phyloP scores from a whole-genome alignment of 1,140 invertebrate genomes.

The Megalonaias nervosa region DNA sequence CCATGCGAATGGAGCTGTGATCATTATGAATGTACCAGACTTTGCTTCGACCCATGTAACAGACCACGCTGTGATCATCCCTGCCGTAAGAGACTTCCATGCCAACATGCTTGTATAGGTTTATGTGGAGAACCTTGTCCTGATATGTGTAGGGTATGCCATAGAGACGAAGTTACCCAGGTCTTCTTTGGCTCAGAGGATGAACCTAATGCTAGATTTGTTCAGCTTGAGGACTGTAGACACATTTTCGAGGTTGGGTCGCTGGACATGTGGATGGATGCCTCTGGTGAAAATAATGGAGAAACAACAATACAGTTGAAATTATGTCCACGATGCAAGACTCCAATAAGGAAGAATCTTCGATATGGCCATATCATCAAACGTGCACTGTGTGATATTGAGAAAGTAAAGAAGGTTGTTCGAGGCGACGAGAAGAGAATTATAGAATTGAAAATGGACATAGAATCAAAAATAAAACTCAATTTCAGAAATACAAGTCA shows the following conservation, averaged over 20 bases:
- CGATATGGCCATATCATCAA: constrained; percentile 78
- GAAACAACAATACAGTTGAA: constrained; percentile 73
- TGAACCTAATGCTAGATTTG: constrained; percentile 14
- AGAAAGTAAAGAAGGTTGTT: constrained; percentile 73
- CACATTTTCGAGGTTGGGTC: constrained; percentile 29
- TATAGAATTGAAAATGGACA: not conserved
- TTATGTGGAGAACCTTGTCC: constrained; percentile 76
- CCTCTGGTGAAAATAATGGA: constrained; percentile 33
- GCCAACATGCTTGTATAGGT: constrained; percentile 77
- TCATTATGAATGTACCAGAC: constrained; percentile 74
- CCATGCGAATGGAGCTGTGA: constrained; percentile 66
- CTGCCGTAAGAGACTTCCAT: constrained; percentile 62
- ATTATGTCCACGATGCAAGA: constrained; percentile 78
- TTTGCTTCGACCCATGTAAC: constrained; percentile 76
- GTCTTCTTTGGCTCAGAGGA: constrained; percentile 72
- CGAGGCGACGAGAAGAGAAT: constrained; percentile 41
- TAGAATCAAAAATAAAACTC: not conserved
- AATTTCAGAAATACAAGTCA: too few relatives aligned
- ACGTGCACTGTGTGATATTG: constrained; percentile 73
- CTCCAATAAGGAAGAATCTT: constrained; percentile 75
- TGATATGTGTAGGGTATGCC: constrained; percentile 25
- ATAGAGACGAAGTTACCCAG: constrained; percentile 71
- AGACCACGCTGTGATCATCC: constrained; percentile 70
- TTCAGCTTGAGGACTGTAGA: constrained; percentile 35
- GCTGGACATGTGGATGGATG: constrained; percentile 70